Evolutionary conservation across 2,888 invertebrate species (phyloP).

Genomic region (Andrena praecox): DNA sequence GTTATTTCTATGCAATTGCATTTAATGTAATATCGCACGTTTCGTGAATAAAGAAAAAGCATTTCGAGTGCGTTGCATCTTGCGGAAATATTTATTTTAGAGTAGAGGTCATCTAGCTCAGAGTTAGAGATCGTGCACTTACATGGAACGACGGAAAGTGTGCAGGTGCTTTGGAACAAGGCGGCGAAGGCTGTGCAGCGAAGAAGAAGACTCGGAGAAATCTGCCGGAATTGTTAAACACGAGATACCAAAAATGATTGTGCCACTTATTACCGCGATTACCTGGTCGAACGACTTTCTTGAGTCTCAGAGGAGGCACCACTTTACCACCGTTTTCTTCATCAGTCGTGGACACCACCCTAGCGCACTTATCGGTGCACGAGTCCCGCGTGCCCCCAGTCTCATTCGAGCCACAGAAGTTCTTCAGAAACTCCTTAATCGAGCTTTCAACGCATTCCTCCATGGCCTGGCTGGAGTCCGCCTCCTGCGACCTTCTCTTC

Average conservation of each 20-base stretch:
- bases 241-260: background rate
- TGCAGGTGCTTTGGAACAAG: background rate
- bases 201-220: background rate
- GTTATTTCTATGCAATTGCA: too few species aligned
- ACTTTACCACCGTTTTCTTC: constrained; percentile 61
- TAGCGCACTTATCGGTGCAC: constrained; percentile 17
- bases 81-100: too few species aligned
- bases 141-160: background rate
- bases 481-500: constrained; percentile 49
- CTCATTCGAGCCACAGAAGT: constrained; percentile 17
- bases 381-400: background rate
- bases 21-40: too few species aligned
- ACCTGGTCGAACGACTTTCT: constrained; percentile 72
- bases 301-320: constrained; percentile 80
- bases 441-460: constrained; percentile 28
- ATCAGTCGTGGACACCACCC: constrained; percentile 36
- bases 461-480: constrained; percentile 42
- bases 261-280: background rate
- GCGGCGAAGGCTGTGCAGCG: background rate
- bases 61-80: too few species aligned
- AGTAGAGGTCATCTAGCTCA: background rate
- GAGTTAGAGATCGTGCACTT: background rate
- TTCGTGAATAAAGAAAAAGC: too few species aligned
- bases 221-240: background rate
- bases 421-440: constrained; percentile 55